Evolutionary conservation across 1,140 invertebrate genomes (phyloP).

Genomic region (Lepidurus packardi): DNA sequence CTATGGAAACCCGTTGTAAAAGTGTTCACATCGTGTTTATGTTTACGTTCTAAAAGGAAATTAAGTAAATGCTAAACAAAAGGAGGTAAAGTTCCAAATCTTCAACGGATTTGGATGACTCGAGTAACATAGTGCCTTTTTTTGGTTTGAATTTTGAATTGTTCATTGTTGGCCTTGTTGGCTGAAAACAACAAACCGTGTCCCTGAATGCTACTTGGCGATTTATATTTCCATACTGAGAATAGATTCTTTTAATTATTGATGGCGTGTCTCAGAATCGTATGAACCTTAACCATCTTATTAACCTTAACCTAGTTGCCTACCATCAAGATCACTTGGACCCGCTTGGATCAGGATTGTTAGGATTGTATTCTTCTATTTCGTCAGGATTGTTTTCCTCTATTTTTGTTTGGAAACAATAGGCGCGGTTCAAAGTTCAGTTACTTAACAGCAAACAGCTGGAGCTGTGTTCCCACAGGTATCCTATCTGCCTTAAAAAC

Average conservation of each 20-base stretch:
- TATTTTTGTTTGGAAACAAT: neutral
- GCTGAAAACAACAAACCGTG: neutral
- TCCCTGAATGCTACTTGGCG: conserved; percentile 2
- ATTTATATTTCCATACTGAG: conserved; percentile 11
- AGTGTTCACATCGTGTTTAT: no score
- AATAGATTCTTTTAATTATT: conserved; percentile 17
- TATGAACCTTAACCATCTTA: neutral
- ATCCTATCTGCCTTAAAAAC: neutral
- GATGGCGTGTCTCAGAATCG: neutral
- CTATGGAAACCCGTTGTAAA: neutral
- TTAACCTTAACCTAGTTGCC: neutral
- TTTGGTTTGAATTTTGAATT: neutral
- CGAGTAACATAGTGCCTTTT: neutral
- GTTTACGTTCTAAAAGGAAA: no score
- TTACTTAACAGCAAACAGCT: neutral
- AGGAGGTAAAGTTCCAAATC: neutral
- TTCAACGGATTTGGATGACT: neutral
- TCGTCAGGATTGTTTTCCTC: neutral
- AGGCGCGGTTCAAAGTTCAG: neutral
- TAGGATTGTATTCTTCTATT: no score
- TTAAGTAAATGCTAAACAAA: neutral
- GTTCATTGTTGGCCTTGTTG: neutral
- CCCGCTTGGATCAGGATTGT: no score
- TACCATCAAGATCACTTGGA: no score
- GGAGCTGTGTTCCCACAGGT: neutral